These are phyloP conservation scores for Microcebus jonahi DNA, from an alignment of 2,113 vertebrate species.

Conservation along the genomic window DNA sequence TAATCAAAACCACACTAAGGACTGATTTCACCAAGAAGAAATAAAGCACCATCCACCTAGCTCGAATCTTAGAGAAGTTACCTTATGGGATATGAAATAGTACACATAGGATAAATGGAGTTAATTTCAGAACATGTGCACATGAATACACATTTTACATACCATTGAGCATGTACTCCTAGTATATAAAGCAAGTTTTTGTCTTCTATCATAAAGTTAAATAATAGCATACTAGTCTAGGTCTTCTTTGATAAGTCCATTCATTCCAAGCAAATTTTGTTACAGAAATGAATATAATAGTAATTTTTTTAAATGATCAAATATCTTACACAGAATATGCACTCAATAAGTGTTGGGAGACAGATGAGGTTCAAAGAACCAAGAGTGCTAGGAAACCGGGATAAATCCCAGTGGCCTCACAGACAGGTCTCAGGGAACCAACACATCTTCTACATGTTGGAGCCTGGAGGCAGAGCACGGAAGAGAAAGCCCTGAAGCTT, in stretches of 20 bases:
- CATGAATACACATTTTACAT: fast-evolving
- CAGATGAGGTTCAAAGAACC: background rate
- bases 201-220: background rate
- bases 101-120: background rate
- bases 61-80: background rate
- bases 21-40: background rate
- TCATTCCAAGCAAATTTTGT: background rate
- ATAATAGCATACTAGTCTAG: background rate
- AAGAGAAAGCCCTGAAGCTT: background rate
- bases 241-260: background rate
- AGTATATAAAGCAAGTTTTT: background rate
- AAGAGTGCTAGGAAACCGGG: background rate
- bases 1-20: background rate
- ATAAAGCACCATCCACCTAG: background rate
- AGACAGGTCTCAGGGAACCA: background rate
- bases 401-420: no score
- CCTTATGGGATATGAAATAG: no score
- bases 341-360: background rate
- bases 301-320: background rate
- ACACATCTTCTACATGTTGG: no score
- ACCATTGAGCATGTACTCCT: background rate
- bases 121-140: background rate
- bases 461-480: fast-evolving
- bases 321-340: background rate
- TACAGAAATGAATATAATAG: background rate